Base-by-base conservation (phyloP, 1,140 invertebrate genomes). In the Proales similis region DNA sequence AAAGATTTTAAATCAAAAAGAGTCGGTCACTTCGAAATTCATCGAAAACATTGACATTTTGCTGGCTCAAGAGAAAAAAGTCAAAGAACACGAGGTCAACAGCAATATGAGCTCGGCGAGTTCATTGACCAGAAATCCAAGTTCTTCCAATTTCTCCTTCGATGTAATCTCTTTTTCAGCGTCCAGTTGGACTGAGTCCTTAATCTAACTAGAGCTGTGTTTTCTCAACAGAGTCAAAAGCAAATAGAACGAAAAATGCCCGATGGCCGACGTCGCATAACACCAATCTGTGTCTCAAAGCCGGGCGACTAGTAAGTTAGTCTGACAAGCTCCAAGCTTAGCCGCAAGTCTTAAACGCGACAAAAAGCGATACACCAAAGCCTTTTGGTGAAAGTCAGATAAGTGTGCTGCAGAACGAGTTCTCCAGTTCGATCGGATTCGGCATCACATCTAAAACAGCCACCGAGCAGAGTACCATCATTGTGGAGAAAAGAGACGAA, bases 211-310 rank as follows among this genome's bases (percentile, higher is more conserved):
- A 36, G 14, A 36, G 14, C 33, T 33, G 14, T 22, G n/a, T 4
- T 20, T 48, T 53, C 33, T 27, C 14, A 26, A 11, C 85, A 86
- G 0, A 84, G 84, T 43, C 87, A 87, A 76, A 87, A 93, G 70
- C 92, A 97, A 81, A 91, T 94, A 26, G 92, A 96, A 78, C 93
- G 89, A 0, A 80, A 87, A 43, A 88, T 90, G 22, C 85, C 87
- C 4, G 90, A 95, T 78, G 93, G 92, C 12, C 86, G 88, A 73
- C 76, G 91, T 45, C 80, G 92, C 64, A 97, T 97, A 45, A 96
- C 90, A 3, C 93, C 93, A 11, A 89, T 96, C 76, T 93, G 90
- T 71, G 85, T 97, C 66, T 68, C 73, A 4, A 43, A 30, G 27
- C 63, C 51, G 24, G 63, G 51, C 14, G 63, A 64, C 19, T 64